Base-by-base conservation (phyloP, 2,888 invertebrate genomes). In the Sphecodes monilicornis region DNA sequence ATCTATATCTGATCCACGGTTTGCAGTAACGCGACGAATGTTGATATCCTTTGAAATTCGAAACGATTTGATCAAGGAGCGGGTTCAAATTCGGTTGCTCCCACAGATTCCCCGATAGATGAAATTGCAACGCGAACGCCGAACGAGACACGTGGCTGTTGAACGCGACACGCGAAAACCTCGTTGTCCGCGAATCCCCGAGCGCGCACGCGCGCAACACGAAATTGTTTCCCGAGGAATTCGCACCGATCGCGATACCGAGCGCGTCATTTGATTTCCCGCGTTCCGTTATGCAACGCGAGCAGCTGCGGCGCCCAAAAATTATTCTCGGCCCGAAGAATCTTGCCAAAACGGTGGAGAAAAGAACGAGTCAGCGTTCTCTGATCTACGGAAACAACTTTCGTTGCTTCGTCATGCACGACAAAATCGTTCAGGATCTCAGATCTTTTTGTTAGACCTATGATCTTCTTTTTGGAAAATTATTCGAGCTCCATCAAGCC, bases 331-430 rank as follows among this genome's bases (percentile, higher is more conserved):
- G 60, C 60, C 22, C 77, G 41, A 75, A 76, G 73, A 76, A 81
- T 81, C 70, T 81, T 81, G 86, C 86, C 86, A 86, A 81, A 78
- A 73, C 57, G 36, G 85, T 70, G 54, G 66, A 26, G 72, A 79
- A 84, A 73, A 16, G 32, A 0, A 29, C 50, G 57, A 2, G 72
- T n/a, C n/a, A n/a, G n/a, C n/a, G n/a, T n/a, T n/a, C n/a, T 18
- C 0, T 8, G 0, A 36, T 16, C 29, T n/a, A n/a, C 22, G 8
- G 10, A 3, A 32, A 43, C 13, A 6, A 70, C 70, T 70, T 70
- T 70, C 70, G 16, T 46, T 18, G 50, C 8, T 22, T 22, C 50
- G 22, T 22, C 6, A 10, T 50, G 8, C 50, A 2, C 8, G 22
- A n/a, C n/a, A n/a, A 22, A 22, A 22, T 22, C 50, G 1, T 50